Conservation (phyloP, 2,113 vertebrate genomes). For the Megaptera novaeangliae region DNA sequence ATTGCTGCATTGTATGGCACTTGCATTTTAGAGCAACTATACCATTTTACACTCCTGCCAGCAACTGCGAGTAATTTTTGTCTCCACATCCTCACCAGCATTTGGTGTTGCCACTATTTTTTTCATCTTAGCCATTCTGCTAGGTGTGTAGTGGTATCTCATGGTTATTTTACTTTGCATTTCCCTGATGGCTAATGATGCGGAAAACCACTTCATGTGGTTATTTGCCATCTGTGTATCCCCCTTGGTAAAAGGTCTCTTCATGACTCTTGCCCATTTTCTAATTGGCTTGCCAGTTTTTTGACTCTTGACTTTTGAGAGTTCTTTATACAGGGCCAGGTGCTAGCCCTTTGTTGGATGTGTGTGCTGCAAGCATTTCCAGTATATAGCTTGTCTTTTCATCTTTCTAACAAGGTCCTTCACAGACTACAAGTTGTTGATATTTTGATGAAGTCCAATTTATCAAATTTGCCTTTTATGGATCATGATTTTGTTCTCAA, state of each 20-base stretch:
- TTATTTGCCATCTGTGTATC: neutral
- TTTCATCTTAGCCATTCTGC: neutral
- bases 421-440: neutral
- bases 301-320: neutral
- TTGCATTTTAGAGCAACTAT: neutral
- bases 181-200: neutral
- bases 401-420: neutral
- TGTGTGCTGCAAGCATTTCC: neutral
- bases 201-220: neutral
- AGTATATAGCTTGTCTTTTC: neutral
- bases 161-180: neutral
- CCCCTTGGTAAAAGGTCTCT: neutral
- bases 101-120: neutral
- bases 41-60: neutral
- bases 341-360: neutral
- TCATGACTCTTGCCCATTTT: neutral
- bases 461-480: neutral
- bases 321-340: neutral
- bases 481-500: neutral
- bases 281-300: neutral
- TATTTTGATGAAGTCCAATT: neutral
- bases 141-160: too few relatives aligned
- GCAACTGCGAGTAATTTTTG: accelerated
- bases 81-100: neutral
- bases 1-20: accelerated